Percentiles rank a stretch among this genome's conserved stretches.
Evolutionary conservation across 2,797 vertebrate genomes (phyloP).

Genomic region (Tenualosa thibaudeaui): DNA sequence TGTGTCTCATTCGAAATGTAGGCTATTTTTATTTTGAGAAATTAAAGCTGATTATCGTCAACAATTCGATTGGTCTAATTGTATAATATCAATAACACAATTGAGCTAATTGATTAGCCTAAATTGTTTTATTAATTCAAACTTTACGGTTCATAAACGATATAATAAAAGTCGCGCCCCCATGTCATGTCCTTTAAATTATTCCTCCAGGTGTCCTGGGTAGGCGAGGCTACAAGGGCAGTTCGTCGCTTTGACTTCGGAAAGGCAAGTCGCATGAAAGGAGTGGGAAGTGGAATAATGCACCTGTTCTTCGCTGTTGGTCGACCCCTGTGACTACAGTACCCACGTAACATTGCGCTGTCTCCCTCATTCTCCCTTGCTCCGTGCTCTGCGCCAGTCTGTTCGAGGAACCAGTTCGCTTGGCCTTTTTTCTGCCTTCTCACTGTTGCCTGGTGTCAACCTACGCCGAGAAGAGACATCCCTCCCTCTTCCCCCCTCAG

Average conservation of each 20-base stretch:
- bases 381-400: constrained; percentile 73
- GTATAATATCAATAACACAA: not conserved
- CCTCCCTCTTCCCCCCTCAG: constrained; percentile 70
- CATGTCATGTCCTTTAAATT: not conserved
- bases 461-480: constrained; percentile 77
- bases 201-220: constrained; percentile 22
- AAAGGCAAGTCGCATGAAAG: constrained; percentile 24
- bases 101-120: not conserved
- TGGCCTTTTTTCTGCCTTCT: constrained; percentile 74
- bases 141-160: not conserved
- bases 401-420: constrained; percentile 79
- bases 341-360: constrained; percentile 75
- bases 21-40: not conserved
- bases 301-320: constrained; percentile 57
- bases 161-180: not conserved
- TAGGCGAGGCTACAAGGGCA: constrained; percentile 18
- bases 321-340: constrained; percentile 70
- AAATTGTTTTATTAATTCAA: not conserved
- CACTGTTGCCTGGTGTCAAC: constrained; percentile 79
- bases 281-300: constrained; percentile 43
- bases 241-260: constrained; percentile 2
- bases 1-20: not conserved
- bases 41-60: not conserved
- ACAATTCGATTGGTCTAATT: not conserved
- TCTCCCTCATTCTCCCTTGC: constrained; percentile 53